A percentile compares a stretch with the other conserved stretches of the same genome.
These are phyloP conservation scores for Xerus inauris DNA, from an alignment of 2,113 vertebrate genomes.

Conservation along the genomic window DNA sequence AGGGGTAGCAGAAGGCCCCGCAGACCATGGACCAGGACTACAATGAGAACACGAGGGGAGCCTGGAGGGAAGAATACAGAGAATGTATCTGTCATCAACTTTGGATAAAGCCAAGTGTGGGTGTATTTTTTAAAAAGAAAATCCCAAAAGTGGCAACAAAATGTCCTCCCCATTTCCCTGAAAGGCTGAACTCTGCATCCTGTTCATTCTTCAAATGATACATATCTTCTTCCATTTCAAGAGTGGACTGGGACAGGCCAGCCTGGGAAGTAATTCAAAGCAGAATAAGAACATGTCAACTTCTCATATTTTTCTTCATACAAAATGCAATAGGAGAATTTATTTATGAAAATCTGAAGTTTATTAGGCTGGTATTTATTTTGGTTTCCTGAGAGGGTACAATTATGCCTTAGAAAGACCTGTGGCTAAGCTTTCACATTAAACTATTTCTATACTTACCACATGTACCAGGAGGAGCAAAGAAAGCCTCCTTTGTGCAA, in stretches of 20 bases:
- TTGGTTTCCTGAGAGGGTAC: conserved; percentile 67
- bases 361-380: conserved; percentile 71
- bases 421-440: conserved; percentile 67
- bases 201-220: neutral
- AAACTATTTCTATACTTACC: conserved; percentile 65
- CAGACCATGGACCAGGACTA: neutral
- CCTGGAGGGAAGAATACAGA: neutral
- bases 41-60: neutral
- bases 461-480: conserved; percentile 53
- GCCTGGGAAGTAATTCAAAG: conserved; percentile 63
- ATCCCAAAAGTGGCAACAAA: neutral
- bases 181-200: neutral
- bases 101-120: neutral
- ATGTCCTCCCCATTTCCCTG: neutral
- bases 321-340: conserved; percentile 63
- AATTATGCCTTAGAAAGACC: conserved; percentile 71
- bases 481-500: conserved; percentile 72
- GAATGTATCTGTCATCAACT: neutral
- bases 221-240: conserved; percentile 54
- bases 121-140: neutral
- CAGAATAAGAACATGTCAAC: neutral
- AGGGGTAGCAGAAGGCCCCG: neutral
- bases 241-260: conserved; percentile 20
- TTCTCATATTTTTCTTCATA: conserved; percentile 65
- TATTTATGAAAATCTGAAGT: conserved; percentile 67